Base-by-base conservation (phyloP, 2,113 vertebrate species). In the Aramus guarauna region DNA sequence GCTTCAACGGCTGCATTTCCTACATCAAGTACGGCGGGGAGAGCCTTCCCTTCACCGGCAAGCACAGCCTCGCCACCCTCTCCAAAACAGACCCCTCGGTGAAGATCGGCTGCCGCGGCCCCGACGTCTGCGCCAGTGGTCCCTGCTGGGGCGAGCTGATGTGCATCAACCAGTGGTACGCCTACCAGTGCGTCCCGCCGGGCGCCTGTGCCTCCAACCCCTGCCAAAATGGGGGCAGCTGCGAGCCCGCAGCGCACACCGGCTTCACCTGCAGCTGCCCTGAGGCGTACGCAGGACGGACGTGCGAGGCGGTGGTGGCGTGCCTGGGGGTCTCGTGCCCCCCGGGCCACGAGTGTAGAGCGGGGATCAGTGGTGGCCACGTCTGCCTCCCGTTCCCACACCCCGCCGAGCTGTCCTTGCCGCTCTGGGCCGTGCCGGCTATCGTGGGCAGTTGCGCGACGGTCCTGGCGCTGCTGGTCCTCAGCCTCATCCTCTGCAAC, bases 361-460 rank as follows among this genome's bases (percentile, higher is more conserved):
- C 96, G 0, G 98, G 97, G 36, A 76, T 90, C 85, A 97, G 95
- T 0, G 99, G 98, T 0, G 99, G 98, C 12, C 98, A 99, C 43
- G 71, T 98, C 47, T 99, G 99, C 83, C 98, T 98, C 13, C 97
- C 97, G 0, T 97, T 97, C 6, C 96, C 97, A 0, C 97, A 94
- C 9, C 95, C 97, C 0, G 98, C 99, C 1, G 98, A 98, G 45
- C 95, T 98, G 68, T 98, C 99, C 14, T 97, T 99, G 71, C 99
- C 99, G 3, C 98, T 99, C 75, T 99, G 99, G 99, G 99, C 99
- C 0, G 99, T 99, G 80, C 99, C 99, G 0, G 99, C 99, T 32
- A 99, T 99, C 5, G 99, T 99, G 77, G 99, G 99, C 67, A 99
- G 99, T 96, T 99, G 99, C 0, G 99, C 99, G 6, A 99, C 99